Evolutionary conservation across 2,888 invertebrate species (phyloP).

Genomic region (Pteria penguin): DNA sequence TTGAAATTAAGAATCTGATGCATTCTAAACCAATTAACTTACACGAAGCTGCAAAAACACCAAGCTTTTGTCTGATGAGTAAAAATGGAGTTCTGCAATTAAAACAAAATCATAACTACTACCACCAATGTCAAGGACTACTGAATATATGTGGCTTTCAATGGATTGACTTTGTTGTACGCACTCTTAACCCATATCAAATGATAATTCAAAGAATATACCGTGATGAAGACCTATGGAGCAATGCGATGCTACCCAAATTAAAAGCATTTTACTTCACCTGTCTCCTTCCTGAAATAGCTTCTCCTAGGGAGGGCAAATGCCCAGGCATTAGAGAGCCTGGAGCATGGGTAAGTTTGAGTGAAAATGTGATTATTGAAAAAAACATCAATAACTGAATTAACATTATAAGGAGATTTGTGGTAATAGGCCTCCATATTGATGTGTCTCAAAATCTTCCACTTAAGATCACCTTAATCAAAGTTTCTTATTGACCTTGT

Average conservation of each 20-base stretch:
- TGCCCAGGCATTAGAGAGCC: constrained; percentile 16
- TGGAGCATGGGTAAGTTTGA: background rate
- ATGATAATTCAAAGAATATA: constrained; percentile 8
- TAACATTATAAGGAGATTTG: too few species aligned
- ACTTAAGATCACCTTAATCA: background rate
- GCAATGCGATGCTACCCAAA: constrained; percentile 9
- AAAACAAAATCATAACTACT: constrained; percentile 35
- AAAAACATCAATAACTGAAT: too few species aligned
- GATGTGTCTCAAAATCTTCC: background rate
- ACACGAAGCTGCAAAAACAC: background rate
- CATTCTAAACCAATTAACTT: background rate
- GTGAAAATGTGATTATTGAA: background rate
- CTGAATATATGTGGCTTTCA: constrained; percentile 19
- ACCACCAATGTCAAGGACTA: constrained; percentile 28
- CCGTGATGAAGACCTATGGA: constrained; percentile 8
- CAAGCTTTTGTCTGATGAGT: constrained; percentile 23
- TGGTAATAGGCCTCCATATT: background rate
- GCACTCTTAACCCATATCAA: constrained; percentile 32
- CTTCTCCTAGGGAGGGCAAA: background rate
- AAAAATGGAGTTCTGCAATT: background rate
- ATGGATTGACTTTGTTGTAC: constrained; percentile 36
- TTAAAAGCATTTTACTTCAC: constrained; percentile 27
- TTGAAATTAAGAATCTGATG: constrained; percentile 19
- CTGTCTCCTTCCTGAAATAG: constrained; percentile 16
- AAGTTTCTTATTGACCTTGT: background rate